These are phyloP conservation scores for Pangasius macronema DNA, from an alignment of 2,797 vertebrate species.

Conservation along the genomic window DNA sequence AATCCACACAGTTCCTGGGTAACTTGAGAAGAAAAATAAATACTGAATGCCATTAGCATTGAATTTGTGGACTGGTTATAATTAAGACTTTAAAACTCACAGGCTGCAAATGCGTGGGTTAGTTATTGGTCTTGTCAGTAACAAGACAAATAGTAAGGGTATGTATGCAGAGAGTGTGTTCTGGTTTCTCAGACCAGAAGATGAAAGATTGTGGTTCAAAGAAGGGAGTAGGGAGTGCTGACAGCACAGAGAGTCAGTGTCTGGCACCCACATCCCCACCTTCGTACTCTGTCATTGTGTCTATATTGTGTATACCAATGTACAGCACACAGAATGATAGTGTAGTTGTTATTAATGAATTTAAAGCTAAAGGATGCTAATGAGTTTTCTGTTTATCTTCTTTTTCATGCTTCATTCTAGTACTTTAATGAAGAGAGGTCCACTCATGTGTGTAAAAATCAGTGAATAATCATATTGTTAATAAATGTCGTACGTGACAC, in stretches of 20 bases:
- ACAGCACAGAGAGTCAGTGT: background rate
- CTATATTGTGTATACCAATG: background rate
- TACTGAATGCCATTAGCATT: background rate
- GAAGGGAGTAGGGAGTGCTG: background rate
- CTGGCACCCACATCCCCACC: background rate
- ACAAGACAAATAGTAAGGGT: background rate
- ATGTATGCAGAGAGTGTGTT: background rate
- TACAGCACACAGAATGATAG: background rate
- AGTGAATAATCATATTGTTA: background rate
- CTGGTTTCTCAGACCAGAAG: background rate
- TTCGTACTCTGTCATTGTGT: background rate
- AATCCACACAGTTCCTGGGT: too few relatives aligned
- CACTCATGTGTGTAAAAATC: too few relatives aligned
- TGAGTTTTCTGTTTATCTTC: constrained; percentile 3
- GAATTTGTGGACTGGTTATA: background rate
- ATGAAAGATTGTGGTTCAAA: too few relatives aligned
- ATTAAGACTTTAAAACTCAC: background rate
- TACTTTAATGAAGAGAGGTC: too few relatives aligned
- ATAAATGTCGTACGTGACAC: too few relatives aligned
- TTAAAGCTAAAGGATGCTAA: background rate
- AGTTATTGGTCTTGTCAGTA: background rate
- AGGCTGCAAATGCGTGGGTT: background rate
- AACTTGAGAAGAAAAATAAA: background rate
- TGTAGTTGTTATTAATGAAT: background rate
- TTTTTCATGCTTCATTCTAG: constrained; percentile 23